Percentiles rank a stretch among this genome's conserved stretches.
phyloP scores from a whole-genome alignment of 2,113 vertebrate species.

The Opisthocomus hoazin region DNA sequence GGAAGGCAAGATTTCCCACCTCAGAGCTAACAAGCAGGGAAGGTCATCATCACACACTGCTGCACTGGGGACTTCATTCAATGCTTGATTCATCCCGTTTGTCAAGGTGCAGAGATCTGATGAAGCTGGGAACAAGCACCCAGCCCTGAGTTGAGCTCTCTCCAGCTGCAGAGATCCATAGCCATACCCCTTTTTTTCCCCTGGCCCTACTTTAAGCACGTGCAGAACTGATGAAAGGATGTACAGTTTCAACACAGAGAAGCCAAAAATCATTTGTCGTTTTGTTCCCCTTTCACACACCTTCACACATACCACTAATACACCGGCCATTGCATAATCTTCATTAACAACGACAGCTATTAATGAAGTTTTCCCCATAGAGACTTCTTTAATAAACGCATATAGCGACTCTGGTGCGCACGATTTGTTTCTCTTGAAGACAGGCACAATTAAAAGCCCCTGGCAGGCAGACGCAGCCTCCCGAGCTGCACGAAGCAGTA shows the following conservation, averaged over 20 bases:
- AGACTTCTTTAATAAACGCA: neutral
- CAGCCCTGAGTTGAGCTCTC: rapidly evolving
- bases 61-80: neutral
- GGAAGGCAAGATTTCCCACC: neutral
- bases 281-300: neutral
- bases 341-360: neutral
- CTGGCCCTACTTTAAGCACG: neutral
- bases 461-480: rapidly evolving
- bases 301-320: neutral
- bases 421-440: neutral
- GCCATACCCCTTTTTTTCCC: too few species aligned
- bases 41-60: neutral
- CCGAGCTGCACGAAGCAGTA: rapidly evolving
- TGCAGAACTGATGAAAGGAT: neutral
- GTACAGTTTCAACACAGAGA: neutral
- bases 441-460: neutral
- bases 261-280: neutral
- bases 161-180: neutral
- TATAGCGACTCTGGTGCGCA: neutral
- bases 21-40: neutral
- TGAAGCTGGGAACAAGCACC: neutral
- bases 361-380: neutral
- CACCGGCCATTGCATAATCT: neutral
- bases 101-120: neutral
- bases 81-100: rapidly evolving